Percentiles rank a stretch among this genome's conserved stretches.
Conservation (phyloP, 2,888 invertebrate genomes). For the Coleophora flavipennella region DNA sequence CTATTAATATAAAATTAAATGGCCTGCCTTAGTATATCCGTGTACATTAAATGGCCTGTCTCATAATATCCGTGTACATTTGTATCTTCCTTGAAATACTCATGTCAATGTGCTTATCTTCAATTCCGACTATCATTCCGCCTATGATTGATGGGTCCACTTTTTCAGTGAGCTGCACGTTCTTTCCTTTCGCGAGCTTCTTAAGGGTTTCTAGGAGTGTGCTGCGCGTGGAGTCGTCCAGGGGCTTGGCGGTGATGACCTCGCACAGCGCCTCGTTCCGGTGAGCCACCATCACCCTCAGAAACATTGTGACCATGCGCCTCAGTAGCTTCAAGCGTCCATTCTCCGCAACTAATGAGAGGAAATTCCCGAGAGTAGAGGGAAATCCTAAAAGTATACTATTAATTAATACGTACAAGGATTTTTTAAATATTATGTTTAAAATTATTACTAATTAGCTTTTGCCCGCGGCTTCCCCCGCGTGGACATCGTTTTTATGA, state of each 20-base stretch:
- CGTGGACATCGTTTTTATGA: too few species aligned
- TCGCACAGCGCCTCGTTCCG: slow-evolving; percentile 52
- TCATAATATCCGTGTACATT: slow-evolving; percentile 46
- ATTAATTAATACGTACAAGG: too few species aligned
- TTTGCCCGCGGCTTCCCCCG: too few species aligned
- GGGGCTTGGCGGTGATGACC: slow-evolving; percentile 50
- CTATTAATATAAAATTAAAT: neutral
- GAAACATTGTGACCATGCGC: slow-evolving; percentile 44
- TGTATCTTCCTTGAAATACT: slow-evolving; percentile 45
- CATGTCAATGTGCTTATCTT: slow-evolving; percentile 56
- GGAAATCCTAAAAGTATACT: too few species aligned
- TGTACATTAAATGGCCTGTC: slow-evolving; percentile 30
- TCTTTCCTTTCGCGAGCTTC: slow-evolving; percentile 42
- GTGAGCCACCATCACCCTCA: slow-evolving; percentile 50
- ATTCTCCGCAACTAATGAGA: slow-evolving; percentile 49
- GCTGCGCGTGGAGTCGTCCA: slow-evolving; percentile 28
- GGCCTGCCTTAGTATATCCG: too few species aligned
- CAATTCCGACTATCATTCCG: slow-evolving; percentile 51
- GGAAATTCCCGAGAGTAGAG: slow-evolving; percentile 37
- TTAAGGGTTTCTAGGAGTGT: slow-evolving; percentile 36
- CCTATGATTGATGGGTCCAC: slow-evolving; percentile 46
- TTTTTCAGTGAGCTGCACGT: slow-evolving; percentile 46
- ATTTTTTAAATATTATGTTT: too few species aligned
- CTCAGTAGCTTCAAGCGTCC: slow-evolving; percentile 43
- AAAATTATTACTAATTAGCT: too few species aligned